Base-by-base conservation (phyloP, 2,113 vertebrate genomes). In the Spea multiplicata region DNA sequence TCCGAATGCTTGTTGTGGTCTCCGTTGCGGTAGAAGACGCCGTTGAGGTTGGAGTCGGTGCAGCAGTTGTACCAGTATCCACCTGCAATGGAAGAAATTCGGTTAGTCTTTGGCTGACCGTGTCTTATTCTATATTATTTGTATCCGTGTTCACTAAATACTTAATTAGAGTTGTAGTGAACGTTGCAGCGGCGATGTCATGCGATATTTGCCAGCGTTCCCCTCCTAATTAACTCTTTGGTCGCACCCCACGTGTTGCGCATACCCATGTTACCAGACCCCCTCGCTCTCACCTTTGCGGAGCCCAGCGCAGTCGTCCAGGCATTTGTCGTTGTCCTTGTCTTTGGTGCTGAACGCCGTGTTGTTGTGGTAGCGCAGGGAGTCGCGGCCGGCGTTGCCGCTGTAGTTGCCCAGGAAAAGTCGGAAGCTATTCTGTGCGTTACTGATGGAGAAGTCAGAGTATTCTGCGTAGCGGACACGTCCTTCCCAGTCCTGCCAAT, bases 41-140 rank as follows among this genome's bases (percentile, higher is more conserved):
- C 97, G 0, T 99, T 99, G 85, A 98, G 89, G 68, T 99, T 99
- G 80, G 97, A 99, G 79, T 99, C 97, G 0, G 97, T 99, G 91
- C 97, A 99, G 89, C 97, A 99, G 91, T 97, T 99, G 88, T 99
- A 99, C 97, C 97, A 99, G 75, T 99, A 99, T 3, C 97, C 96
- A 82, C 97, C 97, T 99, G 78, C 4, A 17, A 59, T 12, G 3
- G 10, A 53, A 59, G 55, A 59, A 13, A 13, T 13, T 5, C 0
- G 0, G n/a, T 1, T 6, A 0, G 5, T 10, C 30, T 30, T 1
- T 30, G 30, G 30, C 30, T 30, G 30, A 30, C 30, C 2, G 30
- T 30, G 30, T 2, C 30, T 30, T 2, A 2, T 30, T 30, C 30
- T 30, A 1, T 30, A 2, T 2, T 2, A n/a, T 30, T 30, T 30